A percentile compares a stretch with the other conserved stretches of the same genome.
Conservation (phyloP, 1,140 invertebrate genomes). For the Drosophila gunungcola region DNA sequence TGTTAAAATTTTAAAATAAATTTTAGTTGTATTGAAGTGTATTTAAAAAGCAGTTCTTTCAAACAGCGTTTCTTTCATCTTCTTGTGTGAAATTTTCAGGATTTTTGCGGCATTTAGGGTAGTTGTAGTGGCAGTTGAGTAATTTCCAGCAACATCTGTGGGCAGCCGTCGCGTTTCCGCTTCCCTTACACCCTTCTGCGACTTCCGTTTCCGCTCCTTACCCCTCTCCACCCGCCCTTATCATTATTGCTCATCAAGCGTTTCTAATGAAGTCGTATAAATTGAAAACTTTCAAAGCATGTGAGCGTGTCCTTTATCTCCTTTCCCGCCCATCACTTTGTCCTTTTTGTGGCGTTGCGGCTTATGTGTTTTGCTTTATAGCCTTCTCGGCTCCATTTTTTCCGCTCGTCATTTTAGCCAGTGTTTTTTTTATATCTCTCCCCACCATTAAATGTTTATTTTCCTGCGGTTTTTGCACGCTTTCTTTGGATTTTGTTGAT, state of each 20-base stretch:
- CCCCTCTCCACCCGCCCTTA: constrained; percentile 19
- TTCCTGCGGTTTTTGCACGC: constrained; percentile 23
- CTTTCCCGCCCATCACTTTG: background rate
- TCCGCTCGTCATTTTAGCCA: constrained; percentile 9
- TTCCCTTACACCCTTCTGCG: constrained; percentile 8
- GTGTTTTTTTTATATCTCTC: constrained; percentile 19
- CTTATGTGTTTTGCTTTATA: constrained; percentile 49
- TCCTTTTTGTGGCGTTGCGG: constrained; percentile 29
- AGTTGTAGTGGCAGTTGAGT: constrained; percentile 23
- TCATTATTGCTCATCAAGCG: constrained; percentile 78
- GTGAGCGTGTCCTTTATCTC: constrained; percentile 40
- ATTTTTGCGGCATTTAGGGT: background rate
- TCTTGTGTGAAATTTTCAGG: background rate
- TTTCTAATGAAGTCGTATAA: constrained; percentile 79
- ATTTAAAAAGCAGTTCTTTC: background rate
- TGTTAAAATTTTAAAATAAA: background rate
- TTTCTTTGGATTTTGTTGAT: constrained; percentile 19
- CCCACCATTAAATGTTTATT: constrained; percentile 48
- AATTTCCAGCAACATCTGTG: constrained; percentile 46
- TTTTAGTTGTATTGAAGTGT: background rate
- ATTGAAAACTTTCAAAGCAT: constrained; percentile 76
- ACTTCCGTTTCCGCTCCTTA: background rate
- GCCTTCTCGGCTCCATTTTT: constrained; percentile 14
- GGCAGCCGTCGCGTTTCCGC: constrained; percentile 12
- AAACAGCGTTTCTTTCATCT: background rate